Conservation (phyloP, 2,888 invertebrate species). For the Caenorhabditis wallacei region DNA sequence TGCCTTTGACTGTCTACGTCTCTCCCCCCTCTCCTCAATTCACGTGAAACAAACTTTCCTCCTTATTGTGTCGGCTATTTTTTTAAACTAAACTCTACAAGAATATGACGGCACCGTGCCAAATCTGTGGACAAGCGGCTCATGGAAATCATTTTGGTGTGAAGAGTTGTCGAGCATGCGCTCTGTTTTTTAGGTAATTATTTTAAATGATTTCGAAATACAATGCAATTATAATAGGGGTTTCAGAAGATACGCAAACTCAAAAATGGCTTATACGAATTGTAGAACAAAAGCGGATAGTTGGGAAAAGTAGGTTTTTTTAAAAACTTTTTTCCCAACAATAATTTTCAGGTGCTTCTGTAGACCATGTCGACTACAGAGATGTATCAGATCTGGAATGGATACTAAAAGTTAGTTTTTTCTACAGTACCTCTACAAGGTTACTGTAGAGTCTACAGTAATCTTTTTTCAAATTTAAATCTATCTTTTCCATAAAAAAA, state of each 20-base stretch:
- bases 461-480: conserved; percentile 1
- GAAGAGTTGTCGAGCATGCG: conserved; percentile 58
- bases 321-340: neutral
- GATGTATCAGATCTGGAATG: conserved; percentile 23
- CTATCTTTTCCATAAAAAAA: neutral
- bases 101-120: neutral
- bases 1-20: neutral
- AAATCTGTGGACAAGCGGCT: conserved; percentile 21
- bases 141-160: conserved; percentile 65
- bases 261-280: neutral
- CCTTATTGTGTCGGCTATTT: neutral
- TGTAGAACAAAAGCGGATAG: neutral
- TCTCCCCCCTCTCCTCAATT: neutral
- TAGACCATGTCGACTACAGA: conserved; percentile 31
- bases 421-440: too few relatives aligned
- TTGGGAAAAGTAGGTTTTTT: neutral
- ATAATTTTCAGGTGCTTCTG: conserved; percentile 16
- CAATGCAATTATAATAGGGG: neutral
- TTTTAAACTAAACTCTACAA: neutral
- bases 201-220: neutral
- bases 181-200: conserved; percentile 42
- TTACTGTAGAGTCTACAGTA: too few relatives aligned
- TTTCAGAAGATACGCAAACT: neutral
- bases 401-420: neutral
- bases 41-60: neutral